These are phyloP conservation scores for Microctonus hyperodae DNA, from an alignment of 2,888 invertebrate species.

Conservation along the genomic window DNA sequence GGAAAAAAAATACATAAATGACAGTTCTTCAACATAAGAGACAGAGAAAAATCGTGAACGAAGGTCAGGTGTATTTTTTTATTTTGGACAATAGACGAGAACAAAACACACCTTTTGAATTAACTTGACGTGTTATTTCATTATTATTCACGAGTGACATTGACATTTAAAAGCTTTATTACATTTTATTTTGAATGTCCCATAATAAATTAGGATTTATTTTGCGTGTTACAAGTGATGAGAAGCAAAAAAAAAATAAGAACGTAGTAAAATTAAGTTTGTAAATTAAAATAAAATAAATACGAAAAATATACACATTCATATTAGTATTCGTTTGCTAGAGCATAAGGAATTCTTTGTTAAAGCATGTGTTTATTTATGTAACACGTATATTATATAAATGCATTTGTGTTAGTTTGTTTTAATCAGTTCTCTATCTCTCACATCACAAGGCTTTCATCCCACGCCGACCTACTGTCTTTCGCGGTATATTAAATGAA, in stretches of 20 bases:
- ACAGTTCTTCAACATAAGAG: background rate
- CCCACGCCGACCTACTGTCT: slow-evolving; percentile 18
- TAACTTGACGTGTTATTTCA: background rate
- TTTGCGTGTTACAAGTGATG: background rate
- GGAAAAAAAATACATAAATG: background rate
- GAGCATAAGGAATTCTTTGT: slow-evolving; percentile 23
- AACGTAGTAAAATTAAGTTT: no score
- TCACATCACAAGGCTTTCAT: slow-evolving; percentile 8
- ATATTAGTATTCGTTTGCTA: background rate
- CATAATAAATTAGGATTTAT: background rate
- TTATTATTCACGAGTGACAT: background rate
- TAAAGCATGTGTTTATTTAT: background rate
- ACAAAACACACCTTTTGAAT: background rate
- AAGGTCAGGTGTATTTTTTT: background rate
- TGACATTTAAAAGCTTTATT: background rate
- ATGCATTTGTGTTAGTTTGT: background rate
- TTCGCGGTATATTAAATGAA: slow-evolving; percentile 1
- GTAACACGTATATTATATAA: background rate
- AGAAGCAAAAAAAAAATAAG: background rate
- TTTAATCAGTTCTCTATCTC: slow-evolving; percentile 21
- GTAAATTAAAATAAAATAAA: background rate
- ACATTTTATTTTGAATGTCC: background rate
- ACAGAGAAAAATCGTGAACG: background rate
- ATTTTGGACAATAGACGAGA: background rate
- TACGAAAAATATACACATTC: background rate